Evolutionary conservation across 2,888 invertebrate genomes (phyloP).

Genomic region (Meandrusa payeni): DNA sequence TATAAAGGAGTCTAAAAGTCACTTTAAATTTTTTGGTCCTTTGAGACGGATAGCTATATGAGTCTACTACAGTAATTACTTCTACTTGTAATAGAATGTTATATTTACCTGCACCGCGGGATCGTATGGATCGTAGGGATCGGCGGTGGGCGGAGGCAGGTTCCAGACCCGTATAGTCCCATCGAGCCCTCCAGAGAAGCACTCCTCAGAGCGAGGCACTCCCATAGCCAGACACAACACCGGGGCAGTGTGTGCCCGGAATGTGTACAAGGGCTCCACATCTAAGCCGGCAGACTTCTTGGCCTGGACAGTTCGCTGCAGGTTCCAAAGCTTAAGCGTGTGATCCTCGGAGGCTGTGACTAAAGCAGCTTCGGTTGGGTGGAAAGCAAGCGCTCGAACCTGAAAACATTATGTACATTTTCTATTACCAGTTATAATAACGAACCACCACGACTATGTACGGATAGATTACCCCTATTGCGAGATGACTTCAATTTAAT

Average conservation of each 20-base stretch:
- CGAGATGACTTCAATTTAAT: no score
- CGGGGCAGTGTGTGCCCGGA: constrained; percentile 96
- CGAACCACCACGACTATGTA: no score
- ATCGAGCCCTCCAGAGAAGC: constrained; percentile 97
- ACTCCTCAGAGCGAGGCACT: constrained; percentile 95
- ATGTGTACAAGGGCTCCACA: constrained; percentile 99
- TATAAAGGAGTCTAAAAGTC: no score
- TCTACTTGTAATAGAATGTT: no score
- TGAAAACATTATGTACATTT: constrained; percentile 31
- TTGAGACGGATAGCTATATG: no score
- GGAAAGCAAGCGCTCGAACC: constrained; percentile 95
- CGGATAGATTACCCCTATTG: no score
- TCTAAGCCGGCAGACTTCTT: constrained; percentile 98
- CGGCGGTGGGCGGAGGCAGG: constrained; percentile 95
- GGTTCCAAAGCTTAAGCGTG: constrained; percentile 99
- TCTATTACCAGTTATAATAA: background rate
- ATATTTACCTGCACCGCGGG: constrained; percentile 87
- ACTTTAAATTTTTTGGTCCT: no score
- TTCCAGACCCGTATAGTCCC: constrained; percentile 98
- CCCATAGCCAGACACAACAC: constrained; percentile 97
- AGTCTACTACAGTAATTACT: no score
- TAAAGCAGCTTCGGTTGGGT: constrained; percentile 96
- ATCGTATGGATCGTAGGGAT: constrained; percentile 98
- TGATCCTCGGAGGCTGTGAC: constrained; percentile 99
- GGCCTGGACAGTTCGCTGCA: constrained; percentile 98